Evolutionary conservation across 2,113 vertebrate genomes (phyloP).

Genomic region (Actinemys pallida): DNA sequence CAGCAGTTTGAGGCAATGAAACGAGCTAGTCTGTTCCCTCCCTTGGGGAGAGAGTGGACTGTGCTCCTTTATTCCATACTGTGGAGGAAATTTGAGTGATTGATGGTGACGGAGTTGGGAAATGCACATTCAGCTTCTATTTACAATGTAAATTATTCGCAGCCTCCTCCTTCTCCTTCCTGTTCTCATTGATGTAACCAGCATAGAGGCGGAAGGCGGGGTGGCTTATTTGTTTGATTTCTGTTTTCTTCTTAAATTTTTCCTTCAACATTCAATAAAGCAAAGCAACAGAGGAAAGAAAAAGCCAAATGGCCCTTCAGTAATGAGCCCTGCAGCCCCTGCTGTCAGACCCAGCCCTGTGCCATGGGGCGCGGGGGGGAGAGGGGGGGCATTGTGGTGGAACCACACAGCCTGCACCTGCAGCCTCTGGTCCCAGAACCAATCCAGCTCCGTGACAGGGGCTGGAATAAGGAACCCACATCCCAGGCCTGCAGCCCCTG

Average conservation of each 20-base stretch:
- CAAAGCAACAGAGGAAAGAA: neutral
- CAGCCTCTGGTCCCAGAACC: neutral
- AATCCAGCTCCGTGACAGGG: rapidly evolving
- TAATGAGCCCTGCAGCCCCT: neutral
- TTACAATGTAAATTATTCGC: slow-evolving; percentile 61
- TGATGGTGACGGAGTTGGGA: slow-evolving; percentile 52
- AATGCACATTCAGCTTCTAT: slow-evolving; percentile 64
- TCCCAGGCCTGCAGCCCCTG: neutral
- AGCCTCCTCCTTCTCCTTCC: slow-evolving; percentile 62
- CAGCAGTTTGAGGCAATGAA: slow-evolving; percentile 62
- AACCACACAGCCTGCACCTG: neutral
- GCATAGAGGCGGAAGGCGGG: neutral
- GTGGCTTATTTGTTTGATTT: neutral
- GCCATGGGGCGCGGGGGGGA: neutral
- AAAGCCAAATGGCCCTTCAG: neutral
- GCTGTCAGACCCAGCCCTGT: rapidly evolving
- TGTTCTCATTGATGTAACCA: neutral
- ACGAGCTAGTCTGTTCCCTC: slow-evolving; percentile 38
- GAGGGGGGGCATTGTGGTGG: neutral
- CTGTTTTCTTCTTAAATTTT: neutral
- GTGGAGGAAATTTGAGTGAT: slow-evolving; percentile 53
- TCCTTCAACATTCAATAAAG: neutral
- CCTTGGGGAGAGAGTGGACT: slow-evolving; percentile 42
- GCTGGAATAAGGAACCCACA: neutral
- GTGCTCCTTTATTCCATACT: neutral